Evolutionary conservation across 1,140 invertebrate genomes (phyloP).

Genomic region (Rhagoletis zephyria): DNA sequence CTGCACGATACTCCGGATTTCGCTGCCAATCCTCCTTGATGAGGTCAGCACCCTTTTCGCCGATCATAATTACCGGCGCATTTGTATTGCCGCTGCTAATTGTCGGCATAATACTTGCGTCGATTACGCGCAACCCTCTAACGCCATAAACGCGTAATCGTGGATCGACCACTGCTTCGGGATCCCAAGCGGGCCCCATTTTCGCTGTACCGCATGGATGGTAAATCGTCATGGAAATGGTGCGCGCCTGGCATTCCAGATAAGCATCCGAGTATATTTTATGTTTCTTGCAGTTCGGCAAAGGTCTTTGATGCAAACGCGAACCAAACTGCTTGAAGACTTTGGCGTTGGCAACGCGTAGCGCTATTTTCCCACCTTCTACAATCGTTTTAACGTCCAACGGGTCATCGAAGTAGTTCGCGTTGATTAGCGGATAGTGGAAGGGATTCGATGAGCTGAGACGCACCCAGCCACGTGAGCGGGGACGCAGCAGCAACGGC

Average conservation of each 20-base stretch:
- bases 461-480: conserved; percentile 84
- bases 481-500: conserved; percentile 85
- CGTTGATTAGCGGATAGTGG: conserved; percentile 87
- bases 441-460: conserved; percentile 86
- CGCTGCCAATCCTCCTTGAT: conserved; percentile 83
- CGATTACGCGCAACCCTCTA: conserved; percentile 85
- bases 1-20: conserved; percentile 69
- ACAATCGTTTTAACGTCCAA: conserved; percentile 84
- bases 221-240: conserved; percentile 90
- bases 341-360: conserved; percentile 81
- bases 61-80: conserved; percentile 89
- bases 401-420: conserved; percentile 88
- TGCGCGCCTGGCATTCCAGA: conserved; percentile 88
- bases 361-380: conserved; percentile 86
- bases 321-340: conserved; percentile 88
- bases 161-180: conserved; percentile 86
- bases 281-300: conserved; percentile 85
- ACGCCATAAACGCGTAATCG: conserved; percentile 85
- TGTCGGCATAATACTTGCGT: conserved; percentile 91
- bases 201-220: conserved; percentile 86
- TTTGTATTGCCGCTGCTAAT: conserved; percentile 88
- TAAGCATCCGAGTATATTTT: conserved; percentile 85
- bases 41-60: conserved; percentile 87
- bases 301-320: conserved; percentile 80
- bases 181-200: conserved; percentile 86